Evolutionary conservation across 2,113 vertebrate genomes (phyloP), one percentile per base, ranked within the genome.

Genomic region (human (Homo sapiens)): DNA sequence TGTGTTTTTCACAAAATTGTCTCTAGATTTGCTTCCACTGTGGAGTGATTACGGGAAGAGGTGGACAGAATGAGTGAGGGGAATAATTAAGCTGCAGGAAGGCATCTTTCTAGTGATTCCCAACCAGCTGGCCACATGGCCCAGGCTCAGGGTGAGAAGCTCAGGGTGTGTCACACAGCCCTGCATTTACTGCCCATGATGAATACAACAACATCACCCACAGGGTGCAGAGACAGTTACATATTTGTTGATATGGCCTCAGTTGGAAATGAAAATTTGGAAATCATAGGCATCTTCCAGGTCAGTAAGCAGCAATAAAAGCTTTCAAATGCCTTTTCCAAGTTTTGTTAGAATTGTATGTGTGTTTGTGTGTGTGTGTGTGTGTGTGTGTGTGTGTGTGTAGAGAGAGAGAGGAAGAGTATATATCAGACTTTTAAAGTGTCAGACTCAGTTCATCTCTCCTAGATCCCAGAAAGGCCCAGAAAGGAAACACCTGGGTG

Each of bases 201-300:
- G 30, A 43, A 17, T 17, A n/a, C 50, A 43, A n/a, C 50, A 43
- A 20, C 11, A 6, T 17, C 76, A 57, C 25, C 38, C 3, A 32
- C 3, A 38, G 48, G 22, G 66, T 20, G 1, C 40, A 81, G 72
- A 70, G 50, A 76, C 10, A 57, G 64, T 81, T 68, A 40, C 23
- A 40, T 16, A 45, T 38, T 85, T 79, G 73, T 59, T 88, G 48
- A 16, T 70, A 80, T 11, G 40, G 35, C 30, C 35, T 43, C 52
- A 45, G 13, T 0, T 79, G 68, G 66, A 86, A 93, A 70, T 48
- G 23, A 66, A 96, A 79, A 92, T 86, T 85, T 55, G 81, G 84
- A 81, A 97, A 79, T 61, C 27, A 75, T 40, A 92, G 45, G 6
- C 35, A 90, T 97, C 25, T 93, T 57, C 22, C 88, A 88, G 81